A percentile compares a stretch with the other conserved stretches of the same genome.
Conservation (phyloP, 2,797 vertebrate species). For the Epinephelus awoara region DNA sequence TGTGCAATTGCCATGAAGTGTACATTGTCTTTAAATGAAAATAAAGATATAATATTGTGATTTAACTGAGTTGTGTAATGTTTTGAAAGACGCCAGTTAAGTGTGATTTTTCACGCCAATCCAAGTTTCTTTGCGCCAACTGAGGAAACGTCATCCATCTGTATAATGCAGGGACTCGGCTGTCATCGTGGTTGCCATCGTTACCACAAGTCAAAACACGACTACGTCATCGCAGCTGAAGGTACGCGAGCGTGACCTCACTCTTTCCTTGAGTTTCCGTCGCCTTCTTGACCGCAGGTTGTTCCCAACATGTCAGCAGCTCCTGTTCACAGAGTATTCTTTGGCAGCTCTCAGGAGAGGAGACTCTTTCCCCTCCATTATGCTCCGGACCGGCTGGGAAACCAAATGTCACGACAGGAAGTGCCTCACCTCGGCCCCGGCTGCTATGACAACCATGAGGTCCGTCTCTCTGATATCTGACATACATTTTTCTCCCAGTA, state of each 20-base stretch:
- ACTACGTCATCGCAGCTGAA: slow-evolving; percentile 6
- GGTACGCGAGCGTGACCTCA: background rate
- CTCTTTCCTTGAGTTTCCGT: background rate
- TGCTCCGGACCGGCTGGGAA: slow-evolving; percentile 81
- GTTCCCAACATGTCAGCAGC: slow-evolving; percentile 10
- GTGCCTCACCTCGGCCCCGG: slow-evolving; percentile 83
- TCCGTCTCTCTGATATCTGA: slow-evolving; percentile 38
- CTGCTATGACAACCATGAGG: slow-evolving; percentile 82
- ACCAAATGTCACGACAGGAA: slow-evolving; percentile 54
- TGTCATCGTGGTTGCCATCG: background rate
- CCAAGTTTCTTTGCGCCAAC: too few species aligned
- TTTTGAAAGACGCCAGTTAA: background rate
- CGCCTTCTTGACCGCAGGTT: rapidly evolving
- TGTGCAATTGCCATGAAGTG: slow-evolving; percentile 26
- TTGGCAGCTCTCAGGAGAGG: slow-evolving; percentile 84
- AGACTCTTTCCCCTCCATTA: slow-evolving; percentile 78
- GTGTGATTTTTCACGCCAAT: too few species aligned
- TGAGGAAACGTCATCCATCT: too few species aligned
- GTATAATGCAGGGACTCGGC: too few species aligned
- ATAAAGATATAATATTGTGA: slow-evolving; percentile 60
- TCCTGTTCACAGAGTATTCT: slow-evolving; percentile 58
- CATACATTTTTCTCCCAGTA: too few species aligned
- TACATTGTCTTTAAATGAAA: slow-evolving; percentile 34
- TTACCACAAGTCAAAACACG: slow-evolving; percentile 49
- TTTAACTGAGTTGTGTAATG: background rate